Base-by-base conservation (phyloP, 30 jellyfish, hydroid and myxozoan genomes). In the Hydractinia symbiolongicarpus region DNA sequence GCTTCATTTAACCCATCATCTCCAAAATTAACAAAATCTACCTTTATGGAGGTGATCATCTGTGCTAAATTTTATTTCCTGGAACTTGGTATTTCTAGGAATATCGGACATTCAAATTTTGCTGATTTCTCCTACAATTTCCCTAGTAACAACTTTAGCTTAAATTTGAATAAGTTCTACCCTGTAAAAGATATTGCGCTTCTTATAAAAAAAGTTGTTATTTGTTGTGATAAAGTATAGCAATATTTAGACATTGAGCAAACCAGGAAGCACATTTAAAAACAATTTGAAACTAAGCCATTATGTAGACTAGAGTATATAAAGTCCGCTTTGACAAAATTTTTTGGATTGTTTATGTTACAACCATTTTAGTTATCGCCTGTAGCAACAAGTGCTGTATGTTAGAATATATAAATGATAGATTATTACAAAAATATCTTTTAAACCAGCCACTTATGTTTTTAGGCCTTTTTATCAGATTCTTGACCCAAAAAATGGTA, bases 221-320 rank as follows among this genome's bases (percentile, higher is more conserved):
- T 30, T 30, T 30, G 44, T 30, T 30, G 44, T 30, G 44, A 30
- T 30, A 30, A 30, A 30, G 44, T 30, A 30, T 13, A 64, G 74
- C 40, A 6, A 64, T 13, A 7, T 64, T n/a, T 6, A 64, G 2
- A 4, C 74, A 64, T 64, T 6, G 1, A 64, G 74, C 4, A 6
- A 44, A 64, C 40, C 74, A 64, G 7, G 9, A 64, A 64, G 74
- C 9, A 64, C 74, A 64, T 64, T 13, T 30, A 58, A 58, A 58
- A 58, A 58, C 69, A 58, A 58, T 16, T 0, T 58, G 69, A 58
- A 58, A 58, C 69, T 58, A 11, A 58, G 69, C 69, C 69, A 58
- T 58, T 58, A 11, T 58, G 69, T 58, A 58, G 69, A 58, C 69
- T 16, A 58, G 69, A 58, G 69, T 58, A 58, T 58, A 58, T 58